Conservation (phyloP, 2,888 invertebrate genomes). For the Parnassius glacialis region DNA sequence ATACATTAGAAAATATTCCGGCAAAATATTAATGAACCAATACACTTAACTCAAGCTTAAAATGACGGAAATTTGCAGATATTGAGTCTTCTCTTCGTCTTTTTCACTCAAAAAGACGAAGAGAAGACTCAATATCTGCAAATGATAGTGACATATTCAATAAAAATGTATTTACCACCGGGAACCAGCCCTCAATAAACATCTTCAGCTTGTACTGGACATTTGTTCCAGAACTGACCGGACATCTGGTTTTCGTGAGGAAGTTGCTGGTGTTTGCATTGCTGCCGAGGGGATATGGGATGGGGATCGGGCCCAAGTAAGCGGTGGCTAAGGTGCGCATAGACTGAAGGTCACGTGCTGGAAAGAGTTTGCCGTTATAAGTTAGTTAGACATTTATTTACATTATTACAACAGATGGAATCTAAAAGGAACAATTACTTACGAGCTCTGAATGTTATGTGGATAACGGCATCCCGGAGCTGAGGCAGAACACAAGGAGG, state of each 20-base stretch:
- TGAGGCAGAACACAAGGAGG: constrained; percentile 37
- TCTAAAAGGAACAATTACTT: constrained; percentile 24
- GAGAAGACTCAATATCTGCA: too few relatives aligned
- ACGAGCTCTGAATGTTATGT: constrained; percentile 37
- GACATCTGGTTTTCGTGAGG: constrained; percentile 50
- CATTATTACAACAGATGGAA: not conserved
- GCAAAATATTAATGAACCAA: too few relatives aligned
- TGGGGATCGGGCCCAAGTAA: constrained; percentile 32
- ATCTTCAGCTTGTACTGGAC: constrained; percentile 43
- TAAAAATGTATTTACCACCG: constrained; percentile 40
- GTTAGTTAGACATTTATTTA: not conserved
- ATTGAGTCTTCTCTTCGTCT: too few relatives aligned
- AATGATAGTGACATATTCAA: not conserved
- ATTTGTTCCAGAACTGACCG: constrained; percentile 41
- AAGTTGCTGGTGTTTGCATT: constrained; percentile 48
- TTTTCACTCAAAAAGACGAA: too few relatives aligned
- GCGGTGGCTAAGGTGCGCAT: constrained; percentile 48
- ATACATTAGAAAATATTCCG: too few relatives aligned
- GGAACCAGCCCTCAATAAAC: constrained; percentile 44
- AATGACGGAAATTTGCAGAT: too few relatives aligned
- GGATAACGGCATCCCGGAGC: constrained; percentile 32
- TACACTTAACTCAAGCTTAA: too few relatives aligned
- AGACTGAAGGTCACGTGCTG: constrained; percentile 39
- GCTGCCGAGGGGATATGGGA: constrained; percentile 38
- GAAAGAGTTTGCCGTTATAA: constrained; percentile 13